Conservation (phyloP, 2,113 vertebrate species). For the Guaruba guarouba region DNA sequence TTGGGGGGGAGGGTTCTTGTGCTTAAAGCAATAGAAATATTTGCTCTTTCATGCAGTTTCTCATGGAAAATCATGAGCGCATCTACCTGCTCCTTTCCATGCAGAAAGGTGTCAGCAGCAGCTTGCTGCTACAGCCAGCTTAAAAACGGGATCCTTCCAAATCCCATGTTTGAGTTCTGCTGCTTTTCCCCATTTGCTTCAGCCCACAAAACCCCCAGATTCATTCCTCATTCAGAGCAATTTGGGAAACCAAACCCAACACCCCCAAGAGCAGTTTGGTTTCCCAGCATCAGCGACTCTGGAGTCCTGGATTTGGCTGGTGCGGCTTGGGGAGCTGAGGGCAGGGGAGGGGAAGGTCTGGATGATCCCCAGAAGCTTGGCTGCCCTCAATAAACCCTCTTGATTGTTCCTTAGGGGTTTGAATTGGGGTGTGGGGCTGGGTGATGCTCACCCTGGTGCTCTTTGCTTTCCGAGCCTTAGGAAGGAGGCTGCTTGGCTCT, state of each 20-base stretch:
- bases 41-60: neutral
- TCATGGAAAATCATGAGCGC: neutral
- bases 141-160: neutral
- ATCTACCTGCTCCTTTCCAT: neutral
- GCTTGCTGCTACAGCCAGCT: neutral
- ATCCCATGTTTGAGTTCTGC: neutral
- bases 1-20: neutral
- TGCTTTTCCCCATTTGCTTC: neutral
- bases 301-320: accelerated
- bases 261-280: accelerated
- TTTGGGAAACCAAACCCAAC: neutral
- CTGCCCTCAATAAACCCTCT: neutral
- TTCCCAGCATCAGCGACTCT: neutral
- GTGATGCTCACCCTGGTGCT: neutral
- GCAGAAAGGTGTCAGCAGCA: slow-evolving; percentile 37
- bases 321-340: neutral
- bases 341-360: neutral
- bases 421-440: neutral
- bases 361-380: neutral
- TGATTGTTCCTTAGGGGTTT: neutral
- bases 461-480: neutral
- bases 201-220: neutral
- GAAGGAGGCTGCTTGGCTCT: neutral
- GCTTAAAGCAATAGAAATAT: neutral
- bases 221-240: slow-evolving; percentile 2